Conservation (phyloP, 2,888 invertebrate species). For the Nomada flava region DNA sequence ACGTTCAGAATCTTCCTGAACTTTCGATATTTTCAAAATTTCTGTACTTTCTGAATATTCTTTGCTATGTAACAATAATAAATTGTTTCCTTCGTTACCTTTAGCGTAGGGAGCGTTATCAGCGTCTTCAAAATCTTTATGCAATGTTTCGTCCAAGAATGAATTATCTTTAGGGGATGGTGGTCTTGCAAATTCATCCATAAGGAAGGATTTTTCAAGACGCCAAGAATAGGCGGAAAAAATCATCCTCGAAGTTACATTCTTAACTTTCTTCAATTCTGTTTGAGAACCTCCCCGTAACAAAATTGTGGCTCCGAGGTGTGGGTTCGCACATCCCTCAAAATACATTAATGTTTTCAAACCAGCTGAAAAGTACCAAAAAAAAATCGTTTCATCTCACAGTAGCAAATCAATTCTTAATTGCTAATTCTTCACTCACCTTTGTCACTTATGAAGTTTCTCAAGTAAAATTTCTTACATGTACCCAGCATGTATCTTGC, state of each 20-base stretch:
- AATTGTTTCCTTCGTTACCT: slow-evolving; percentile 29
- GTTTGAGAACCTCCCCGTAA: slow-evolving; percentile 90
- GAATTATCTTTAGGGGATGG: slow-evolving; percentile 86
- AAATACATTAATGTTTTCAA: slow-evolving; percentile 96
- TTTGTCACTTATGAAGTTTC: slow-evolving; percentile 85
- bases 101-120: slow-evolving; percentile 70
- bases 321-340: slow-evolving; percentile 93
- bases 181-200: slow-evolving; percentile 94
- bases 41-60: slow-evolving; percentile 42
- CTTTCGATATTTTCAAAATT: slow-evolving; percentile 37
- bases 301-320: slow-evolving; percentile 94
- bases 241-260: slow-evolving; percentile 92
- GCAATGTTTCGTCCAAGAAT: slow-evolving; percentile 82
- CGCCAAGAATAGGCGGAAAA: slow-evolving; percentile 96
- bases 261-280: slow-evolving; percentile 93
- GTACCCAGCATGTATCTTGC: slow-evolving; percentile 93
- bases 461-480: slow-evolving; percentile 92
- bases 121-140: slow-evolving; percentile 61
- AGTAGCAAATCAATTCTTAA: neutral
- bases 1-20: slow-evolving; percentile 40
- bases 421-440: slow-evolving; percentile 78
- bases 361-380: slow-evolving; percentile 84
- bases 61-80: slow-evolving; percentile 78
- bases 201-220: slow-evolving; percentile 94
- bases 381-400: slow-evolving; percentile 27